These are phyloP conservation scores for Loris lydekkerianus DNA, from an alignment of 2,797 vertebrate genomes.

Conservation along the genomic window DNA sequence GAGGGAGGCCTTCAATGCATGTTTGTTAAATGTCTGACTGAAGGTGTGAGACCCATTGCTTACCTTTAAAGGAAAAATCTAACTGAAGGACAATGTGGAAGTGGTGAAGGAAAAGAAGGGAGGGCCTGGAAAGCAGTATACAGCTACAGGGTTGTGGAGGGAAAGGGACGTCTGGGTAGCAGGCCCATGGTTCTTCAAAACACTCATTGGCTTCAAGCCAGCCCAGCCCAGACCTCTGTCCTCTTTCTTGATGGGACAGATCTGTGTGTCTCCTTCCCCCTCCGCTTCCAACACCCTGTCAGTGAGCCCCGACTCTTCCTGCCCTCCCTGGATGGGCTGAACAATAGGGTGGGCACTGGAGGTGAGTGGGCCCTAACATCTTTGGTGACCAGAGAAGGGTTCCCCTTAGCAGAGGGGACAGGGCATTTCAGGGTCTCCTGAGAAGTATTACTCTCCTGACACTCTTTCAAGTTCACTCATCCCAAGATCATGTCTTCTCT, in stretches of 20 bases:
- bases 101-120: not conserved
- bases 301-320: not conserved
- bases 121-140: not conserved
- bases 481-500: not conserved
- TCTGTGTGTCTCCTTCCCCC: not conserved
- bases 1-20: not conserved
- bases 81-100: not conserved
- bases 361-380: not conserved
- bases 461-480: not conserved
- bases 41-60: fast-evolving
- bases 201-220: fast-evolving
- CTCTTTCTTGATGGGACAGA: not conserved
- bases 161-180: not conserved
- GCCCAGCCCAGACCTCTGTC: fast-evolving
- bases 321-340: no score
- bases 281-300: fast-evolving
- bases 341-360: not conserved
- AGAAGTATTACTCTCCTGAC: not conserved
- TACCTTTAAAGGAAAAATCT: not conserved
- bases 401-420: not conserved
- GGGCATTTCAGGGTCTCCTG: not conserved
- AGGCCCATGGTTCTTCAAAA: not conserved
- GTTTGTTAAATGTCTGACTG: not conserved
- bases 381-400: not conserved
- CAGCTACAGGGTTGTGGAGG: not conserved